These are phyloP conservation scores for Plecturocebus donacophilus DNA, from an alignment of 2,113 vertebrate species.

Conservation along the genomic window DNA sequence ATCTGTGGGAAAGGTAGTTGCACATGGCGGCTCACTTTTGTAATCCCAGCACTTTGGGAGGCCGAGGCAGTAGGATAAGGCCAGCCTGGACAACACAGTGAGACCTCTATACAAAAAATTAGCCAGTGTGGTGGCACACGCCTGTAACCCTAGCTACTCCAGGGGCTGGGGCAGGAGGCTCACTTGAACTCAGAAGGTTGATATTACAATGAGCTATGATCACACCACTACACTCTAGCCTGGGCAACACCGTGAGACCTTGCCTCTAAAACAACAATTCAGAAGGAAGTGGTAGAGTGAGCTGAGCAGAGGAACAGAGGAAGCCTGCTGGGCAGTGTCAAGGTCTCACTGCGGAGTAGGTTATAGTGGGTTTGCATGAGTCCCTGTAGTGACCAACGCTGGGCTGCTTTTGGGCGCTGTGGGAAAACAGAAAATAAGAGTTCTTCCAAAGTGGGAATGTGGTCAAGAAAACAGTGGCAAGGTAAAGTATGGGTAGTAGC, in stretches of 20 bases:
- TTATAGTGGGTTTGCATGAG: neutral
- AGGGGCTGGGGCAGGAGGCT: neutral
- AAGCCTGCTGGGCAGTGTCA: neutral
- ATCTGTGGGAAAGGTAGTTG: too few species aligned
- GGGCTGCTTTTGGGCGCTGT: neutral
- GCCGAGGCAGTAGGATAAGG: neutral
- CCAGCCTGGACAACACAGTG: neutral
- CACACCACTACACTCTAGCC: too few species aligned
- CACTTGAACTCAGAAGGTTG: neutral
- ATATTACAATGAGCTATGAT: neutral
- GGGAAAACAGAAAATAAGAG: neutral
- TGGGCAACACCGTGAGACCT: neutral
- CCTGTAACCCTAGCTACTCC: neutral
- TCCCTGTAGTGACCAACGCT: neutral
- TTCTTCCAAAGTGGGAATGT: constrained; percentile 11
- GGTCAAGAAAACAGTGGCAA: neutral
- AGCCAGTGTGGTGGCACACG: neutral
- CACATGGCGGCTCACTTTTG: neutral
- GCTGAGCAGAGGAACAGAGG: neutral
- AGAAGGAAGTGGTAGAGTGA: neutral
- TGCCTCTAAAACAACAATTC: neutral
- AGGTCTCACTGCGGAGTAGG: neutral
- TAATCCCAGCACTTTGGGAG: neutral
- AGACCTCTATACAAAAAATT: neutral
- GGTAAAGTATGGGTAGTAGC: neutral